A percentile compares a stretch with the other conserved stretches of the same genome.
These are phyloP conservation scores for Oreochromis niloticus DNA, from an alignment of 2,113 vertebrate genomes.

Conservation along the genomic window DNA sequence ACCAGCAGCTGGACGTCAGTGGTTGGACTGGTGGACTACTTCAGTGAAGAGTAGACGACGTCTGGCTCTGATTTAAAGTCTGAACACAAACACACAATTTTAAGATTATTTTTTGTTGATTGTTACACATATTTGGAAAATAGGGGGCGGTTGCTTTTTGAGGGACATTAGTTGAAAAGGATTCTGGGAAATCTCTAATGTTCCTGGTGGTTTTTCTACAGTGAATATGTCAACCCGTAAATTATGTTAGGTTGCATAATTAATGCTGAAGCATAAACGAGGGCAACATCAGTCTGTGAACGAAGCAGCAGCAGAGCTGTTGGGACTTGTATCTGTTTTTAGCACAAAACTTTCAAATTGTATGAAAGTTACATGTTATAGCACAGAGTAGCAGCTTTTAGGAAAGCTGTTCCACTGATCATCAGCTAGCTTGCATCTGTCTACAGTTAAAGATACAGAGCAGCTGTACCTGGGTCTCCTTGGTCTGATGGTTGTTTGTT, in stretches of 20 bases:
- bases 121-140: neutral
- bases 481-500: neutral
- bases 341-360: neutral
- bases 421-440: neutral
- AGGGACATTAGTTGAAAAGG: neutral
- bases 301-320: neutral
- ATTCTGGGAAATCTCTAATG: neutral
- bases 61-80: fast-evolving
- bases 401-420: neutral
- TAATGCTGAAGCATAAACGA: neutral
- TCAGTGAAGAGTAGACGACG: fast-evolving
- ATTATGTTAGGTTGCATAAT: neutral
- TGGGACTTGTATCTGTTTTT: neutral
- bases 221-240: neutral
- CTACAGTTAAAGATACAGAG: neutral
- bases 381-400: neutral
- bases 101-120: neutral
- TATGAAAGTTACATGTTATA: fast-evolving
- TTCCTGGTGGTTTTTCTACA: neutral
- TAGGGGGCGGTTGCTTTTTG: neutral
- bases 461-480: neutral
- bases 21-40: neutral
- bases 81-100: neutral
- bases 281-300: neutral
- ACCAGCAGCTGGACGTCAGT: neutral